Conservation (phyloP, 92 coral and sea anemone species). For the Umimayanthus kanabou region DNA sequence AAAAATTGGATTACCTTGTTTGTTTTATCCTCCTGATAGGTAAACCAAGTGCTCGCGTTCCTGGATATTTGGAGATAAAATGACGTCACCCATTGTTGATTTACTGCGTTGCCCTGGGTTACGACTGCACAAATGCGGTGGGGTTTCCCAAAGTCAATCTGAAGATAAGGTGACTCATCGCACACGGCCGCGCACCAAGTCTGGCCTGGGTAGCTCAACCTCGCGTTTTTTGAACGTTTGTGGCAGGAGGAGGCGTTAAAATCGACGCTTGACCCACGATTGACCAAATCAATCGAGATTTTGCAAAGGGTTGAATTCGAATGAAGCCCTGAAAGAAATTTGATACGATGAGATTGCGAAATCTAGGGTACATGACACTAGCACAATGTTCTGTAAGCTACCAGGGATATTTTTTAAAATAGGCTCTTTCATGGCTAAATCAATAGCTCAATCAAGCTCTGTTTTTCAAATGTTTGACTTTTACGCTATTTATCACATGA, state of each 20-base stretch:
- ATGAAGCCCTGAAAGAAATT: not conserved
- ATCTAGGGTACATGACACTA: not conserved
- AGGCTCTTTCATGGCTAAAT: no score
- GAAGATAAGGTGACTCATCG: not conserved
- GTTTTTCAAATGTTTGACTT: not conserved
- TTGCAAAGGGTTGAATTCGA: not conserved
- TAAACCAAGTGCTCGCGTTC: constrained; percentile 3
- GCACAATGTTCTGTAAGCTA: not conserved
- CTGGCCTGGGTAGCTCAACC: not conserved
- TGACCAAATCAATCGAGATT: not conserved
- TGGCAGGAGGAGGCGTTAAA: not conserved
- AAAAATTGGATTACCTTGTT: not conserved
- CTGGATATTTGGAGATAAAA: not conserved
- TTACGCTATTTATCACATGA: no score
- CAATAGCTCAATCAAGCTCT: not conserved
- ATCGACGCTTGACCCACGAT: not conserved
- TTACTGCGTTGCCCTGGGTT: constrained; percentile 3
- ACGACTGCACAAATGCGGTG: not conserved
- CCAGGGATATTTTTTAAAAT: not conserved
- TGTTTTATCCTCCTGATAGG: not conserved
- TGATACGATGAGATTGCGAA: not conserved
- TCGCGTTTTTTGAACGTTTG: not conserved
- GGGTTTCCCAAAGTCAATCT: not conserved
- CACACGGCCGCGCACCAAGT: not conserved
- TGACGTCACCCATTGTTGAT: constrained; percentile 23